phyloP scores from a whole-genome alignment of 2,888 invertebrate species.

The Lasioglossum calceatum region DNA sequence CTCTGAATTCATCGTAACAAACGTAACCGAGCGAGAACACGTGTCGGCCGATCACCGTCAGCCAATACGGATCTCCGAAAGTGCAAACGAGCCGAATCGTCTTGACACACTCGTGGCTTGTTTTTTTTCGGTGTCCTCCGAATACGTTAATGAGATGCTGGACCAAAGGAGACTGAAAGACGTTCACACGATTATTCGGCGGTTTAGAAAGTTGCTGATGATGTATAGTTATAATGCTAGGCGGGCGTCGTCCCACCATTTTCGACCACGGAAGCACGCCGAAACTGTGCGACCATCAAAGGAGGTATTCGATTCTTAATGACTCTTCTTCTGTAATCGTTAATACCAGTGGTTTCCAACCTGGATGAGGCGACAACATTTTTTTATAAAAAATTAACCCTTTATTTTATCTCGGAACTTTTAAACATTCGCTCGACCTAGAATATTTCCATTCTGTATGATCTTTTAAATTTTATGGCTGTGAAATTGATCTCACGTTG shows the following conservation, averaged over 20 bases:
- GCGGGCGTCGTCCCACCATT: slow-evolving; percentile 42
- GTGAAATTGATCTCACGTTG: neutral
- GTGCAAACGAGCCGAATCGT: slow-evolving; percentile 24
- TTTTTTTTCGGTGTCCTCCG: slow-evolving; percentile 10
- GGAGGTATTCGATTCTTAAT: slow-evolving; percentile 19
- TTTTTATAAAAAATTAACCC: no score
- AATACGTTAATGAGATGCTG: slow-evolving; percentile 63
- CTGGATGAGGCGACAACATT: no score
- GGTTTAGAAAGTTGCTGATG: slow-evolving; percentile 78
- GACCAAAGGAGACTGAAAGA: slow-evolving; percentile 38
- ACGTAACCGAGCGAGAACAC: slow-evolving; percentile 25
- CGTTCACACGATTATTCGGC: slow-evolving; percentile 63
- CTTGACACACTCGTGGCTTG: slow-evolving; percentile 34
- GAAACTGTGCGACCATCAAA: neutral
- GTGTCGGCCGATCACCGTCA: slow-evolving; percentile 36
- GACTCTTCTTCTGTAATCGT: neutral
- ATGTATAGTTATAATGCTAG: slow-evolving; percentile 57
- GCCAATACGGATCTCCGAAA: slow-evolving; percentile 63
- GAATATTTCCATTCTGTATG: no score
- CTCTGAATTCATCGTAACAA: slow-evolving; percentile 25
- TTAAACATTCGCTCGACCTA: no score
- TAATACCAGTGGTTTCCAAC: no score
- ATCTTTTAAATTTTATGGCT: no score
- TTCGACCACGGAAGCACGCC: slow-evolving; percentile 9
- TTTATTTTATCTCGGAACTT: no score